Percentiles rank a stretch among this genome's conserved stretches.
phyloP scores from a whole-genome alignment of 2,113 vertebrate species.

The Anguilla japonica region DNA sequence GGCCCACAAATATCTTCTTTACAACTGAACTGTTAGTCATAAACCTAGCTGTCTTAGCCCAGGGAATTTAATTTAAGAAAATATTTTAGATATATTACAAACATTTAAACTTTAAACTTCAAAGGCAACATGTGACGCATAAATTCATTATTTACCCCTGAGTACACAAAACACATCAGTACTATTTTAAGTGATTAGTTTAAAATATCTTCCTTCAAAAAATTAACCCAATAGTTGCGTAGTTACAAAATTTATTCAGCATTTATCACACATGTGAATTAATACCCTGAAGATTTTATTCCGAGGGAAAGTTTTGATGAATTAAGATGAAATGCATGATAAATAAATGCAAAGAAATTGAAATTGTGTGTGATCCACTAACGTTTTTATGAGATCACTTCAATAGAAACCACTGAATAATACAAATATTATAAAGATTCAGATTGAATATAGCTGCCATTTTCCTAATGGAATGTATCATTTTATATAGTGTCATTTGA shows the following conservation, averaged over 20 bases:
- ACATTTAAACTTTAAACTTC: background rate
- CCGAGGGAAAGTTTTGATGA: background rate
- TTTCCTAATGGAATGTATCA: background rate
- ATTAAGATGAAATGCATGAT: background rate
- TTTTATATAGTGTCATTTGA: background rate
- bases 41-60: slow-evolving; percentile 20
- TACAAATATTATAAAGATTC: background rate
- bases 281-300: too few species aligned
- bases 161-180: background rate
- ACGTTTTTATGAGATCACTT: background rate
- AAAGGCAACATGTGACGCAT: background rate
- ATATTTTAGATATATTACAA: background rate
- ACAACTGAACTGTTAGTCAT: slow-evolving; percentile 18
- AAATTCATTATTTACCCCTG: background rate
- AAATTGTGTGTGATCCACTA: too few species aligned
- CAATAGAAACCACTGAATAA: background rate
- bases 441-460: background rate
- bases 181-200: too few species aligned
- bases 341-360: background rate
- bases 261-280: too few species aligned
- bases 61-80: background rate
- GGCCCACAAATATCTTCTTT: slow-evolving; percentile 20
- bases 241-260: too few species aligned
- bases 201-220: background rate
- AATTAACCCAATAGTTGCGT: background rate